Evolutionary conservation across 2,797 vertebrate genomes (phyloP), one percentile per base, ranked within the genome.

Genomic region (Paramormyrops hopkinsi): DNA sequence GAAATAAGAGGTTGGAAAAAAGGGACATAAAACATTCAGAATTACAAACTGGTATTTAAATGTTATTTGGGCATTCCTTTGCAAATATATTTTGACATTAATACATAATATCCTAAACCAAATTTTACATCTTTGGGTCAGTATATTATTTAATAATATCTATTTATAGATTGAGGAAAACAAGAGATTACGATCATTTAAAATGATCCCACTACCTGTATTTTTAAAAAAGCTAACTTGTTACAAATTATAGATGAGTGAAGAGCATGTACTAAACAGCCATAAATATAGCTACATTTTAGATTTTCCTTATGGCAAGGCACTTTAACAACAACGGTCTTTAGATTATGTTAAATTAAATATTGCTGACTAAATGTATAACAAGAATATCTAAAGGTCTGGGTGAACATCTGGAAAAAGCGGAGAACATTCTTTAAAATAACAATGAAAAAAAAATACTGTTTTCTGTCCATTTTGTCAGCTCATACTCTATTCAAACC

Each of bases 61-160:
- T 46, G 19, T 46, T 82, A 82, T 82, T 82, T 46, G 2, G 41
- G 41, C 41, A 79, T n/a, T 79, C 37, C 14, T 89, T 22, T 85
- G 85, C 12, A 79, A 88, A 88, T 65, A 17, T 86, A 91, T 19
- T 91, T 89, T 89, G 12, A 88, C 83, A 50, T n/a, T 85, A 50
- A 33, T 85, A 85, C 4, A 85, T 53, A 33, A 37, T 41, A 87
- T 59, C 22, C 29, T 56, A 59, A 87, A 87, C 51, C 87, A 79
- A 76, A 1, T 14, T 76, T 41, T 83, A 82, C 79, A 91, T 88
- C 4, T 50, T 25, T 50, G 44, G 48, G 83, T 25, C 48, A 85
- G 48, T 25, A 85, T 12, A 85, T 85, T 85, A 51, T 85, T 85
- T 11, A 79, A 56, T 56, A 65, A 90, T 11, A 82, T 88, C 48